Evolutionary conservation across 2,888 invertebrate species (phyloP), one percentile per base, ranked within the genome.

Genomic region (Heteropelma amictum): DNA sequence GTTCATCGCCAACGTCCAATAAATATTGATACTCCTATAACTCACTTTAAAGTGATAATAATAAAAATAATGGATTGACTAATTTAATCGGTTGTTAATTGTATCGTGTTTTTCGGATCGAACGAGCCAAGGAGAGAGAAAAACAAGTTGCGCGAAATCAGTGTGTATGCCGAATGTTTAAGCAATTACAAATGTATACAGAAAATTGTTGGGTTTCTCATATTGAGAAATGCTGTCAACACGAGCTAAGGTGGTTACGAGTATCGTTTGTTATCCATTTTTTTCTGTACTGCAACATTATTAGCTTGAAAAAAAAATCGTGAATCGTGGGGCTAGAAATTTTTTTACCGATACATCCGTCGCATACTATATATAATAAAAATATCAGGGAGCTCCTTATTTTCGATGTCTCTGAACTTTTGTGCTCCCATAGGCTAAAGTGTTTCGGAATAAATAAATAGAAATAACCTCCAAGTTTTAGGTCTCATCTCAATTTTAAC

Each of bases 221-320:
- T 87, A 87, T 87, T 87, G 87, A 87, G 87, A 86, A 87, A 80
- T 65, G 64, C 61, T 76, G 47, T 54, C 42, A 58, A 71, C 51
- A 60, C 61, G 49, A 67, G 71, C 40, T 33, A 47, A 47, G 30
- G 30, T 42, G 54, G 49, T 61, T 53, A 17, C 45, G 47, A 60
- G 51, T 58, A 67, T 67, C 38, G 49, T 65, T 61, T 49, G 61
- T 49, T 42, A 8, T 49, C 21, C 53, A 26, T 54, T 35, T 30
- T 49, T 19, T 26, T 51, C 21, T 4, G 7, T 49, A 28, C 33
- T 49, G 23, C 30, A 58, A 47, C 17, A 26, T 60, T 42, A 56
- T 51, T 12, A 19, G 14, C 12, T 23, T 12, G 14, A n/a, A 28
- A 42, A 17, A 40, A 51, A 12, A 42, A 14, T 38, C 30, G 28